Conservation (phyloP, 2,797 vertebrate species). For the Heliangelus exortis region DNA sequence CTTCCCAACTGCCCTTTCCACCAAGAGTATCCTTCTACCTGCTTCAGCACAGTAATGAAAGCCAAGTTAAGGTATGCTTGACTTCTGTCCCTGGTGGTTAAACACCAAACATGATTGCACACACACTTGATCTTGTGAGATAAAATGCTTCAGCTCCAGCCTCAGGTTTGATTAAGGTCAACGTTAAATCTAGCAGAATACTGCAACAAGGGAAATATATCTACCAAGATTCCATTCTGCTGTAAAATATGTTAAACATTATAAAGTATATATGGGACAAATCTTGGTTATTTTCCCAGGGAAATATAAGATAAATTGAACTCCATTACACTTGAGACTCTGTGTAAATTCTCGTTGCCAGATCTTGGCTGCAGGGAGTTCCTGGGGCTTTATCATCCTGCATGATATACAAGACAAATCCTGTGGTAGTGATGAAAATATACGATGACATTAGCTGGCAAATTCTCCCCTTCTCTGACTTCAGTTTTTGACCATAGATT, state of each 20-base stretch:
- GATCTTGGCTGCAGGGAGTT: not conserved
- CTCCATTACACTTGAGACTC: not conserved
- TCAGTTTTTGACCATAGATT: not conserved
- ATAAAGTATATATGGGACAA: not conserved
- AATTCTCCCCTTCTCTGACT: not conserved
- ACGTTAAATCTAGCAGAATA: slow-evolving; percentile 14
- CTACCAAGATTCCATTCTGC: not conserved
- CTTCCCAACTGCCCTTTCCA: not conserved
- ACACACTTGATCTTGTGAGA: not conserved
- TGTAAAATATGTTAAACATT: not conserved
- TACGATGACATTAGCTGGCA: not conserved
- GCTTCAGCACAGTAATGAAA: not conserved
- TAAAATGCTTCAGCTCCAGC: not conserved
- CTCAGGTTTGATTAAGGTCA: slow-evolving; percentile 23
- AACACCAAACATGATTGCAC: not conserved
- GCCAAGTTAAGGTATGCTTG: not conserved
- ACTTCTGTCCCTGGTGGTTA: not conserved
- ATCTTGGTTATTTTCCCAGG: slow-evolving; percentile 1
- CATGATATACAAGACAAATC: not conserved
- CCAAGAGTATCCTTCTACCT: not conserved
- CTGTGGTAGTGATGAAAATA: not conserved
- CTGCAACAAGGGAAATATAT: not conserved
- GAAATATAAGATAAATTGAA: not conserved
- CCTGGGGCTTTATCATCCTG: not conserved
- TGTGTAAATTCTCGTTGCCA: not conserved